These are phyloP conservation scores for Coluber constrictor DNA, from an alignment of 2,797 vertebrate species.

Conservation along the genomic window DNA sequence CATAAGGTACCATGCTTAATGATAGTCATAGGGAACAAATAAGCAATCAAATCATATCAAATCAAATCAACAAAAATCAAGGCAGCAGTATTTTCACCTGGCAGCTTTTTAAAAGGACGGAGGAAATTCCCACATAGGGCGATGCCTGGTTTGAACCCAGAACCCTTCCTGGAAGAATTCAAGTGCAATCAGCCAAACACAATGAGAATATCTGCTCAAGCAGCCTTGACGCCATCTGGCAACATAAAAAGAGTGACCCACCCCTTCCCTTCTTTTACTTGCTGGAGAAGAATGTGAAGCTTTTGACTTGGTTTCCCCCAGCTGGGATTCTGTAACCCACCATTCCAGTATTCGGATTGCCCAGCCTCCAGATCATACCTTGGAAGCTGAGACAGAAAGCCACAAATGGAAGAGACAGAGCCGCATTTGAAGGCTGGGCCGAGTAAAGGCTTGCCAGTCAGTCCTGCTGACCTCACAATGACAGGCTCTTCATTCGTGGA, in stretches of 20 bases:
- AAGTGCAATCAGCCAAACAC: too few species aligned
- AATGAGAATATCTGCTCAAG: background rate
- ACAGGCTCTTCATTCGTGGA: fast-evolving
- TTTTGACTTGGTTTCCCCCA: background rate
- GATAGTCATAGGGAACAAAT: too few species aligned
- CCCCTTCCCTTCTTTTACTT: background rate
- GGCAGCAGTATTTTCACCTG: background rate
- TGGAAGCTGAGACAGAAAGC: background rate
- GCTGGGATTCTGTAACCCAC: background rate
- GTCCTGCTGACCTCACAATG: fast-evolving
- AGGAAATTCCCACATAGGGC: too few species aligned
- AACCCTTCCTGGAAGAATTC: background rate
- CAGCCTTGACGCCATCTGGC: background rate
- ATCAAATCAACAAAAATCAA: background rate
- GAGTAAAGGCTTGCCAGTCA: background rate
- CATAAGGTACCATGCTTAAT: too few species aligned
- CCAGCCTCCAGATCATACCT: background rate
- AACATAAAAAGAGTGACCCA: too few species aligned
- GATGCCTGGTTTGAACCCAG: background rate
- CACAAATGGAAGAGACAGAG: background rate
- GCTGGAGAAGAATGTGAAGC: background rate
- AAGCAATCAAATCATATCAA: too few species aligned
- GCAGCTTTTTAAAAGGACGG: background rate
- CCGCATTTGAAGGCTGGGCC: background rate
- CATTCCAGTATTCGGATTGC: background rate